Conservation (phyloP, 2,797 vertebrate species). For the Mallotus villosus region DNA sequence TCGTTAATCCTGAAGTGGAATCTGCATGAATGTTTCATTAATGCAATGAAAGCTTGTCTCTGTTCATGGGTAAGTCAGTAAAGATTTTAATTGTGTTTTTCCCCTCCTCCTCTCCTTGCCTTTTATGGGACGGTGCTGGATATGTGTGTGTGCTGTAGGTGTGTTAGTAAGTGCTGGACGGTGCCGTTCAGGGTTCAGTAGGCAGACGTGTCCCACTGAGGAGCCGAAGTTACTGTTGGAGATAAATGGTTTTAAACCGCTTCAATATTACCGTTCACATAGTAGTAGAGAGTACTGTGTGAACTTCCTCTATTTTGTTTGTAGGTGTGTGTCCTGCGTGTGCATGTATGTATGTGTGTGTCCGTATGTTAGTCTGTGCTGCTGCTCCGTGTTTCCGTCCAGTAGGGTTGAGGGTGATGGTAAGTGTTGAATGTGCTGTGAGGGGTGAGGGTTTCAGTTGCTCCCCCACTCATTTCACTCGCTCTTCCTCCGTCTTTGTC, state of each 20-base stretch:
- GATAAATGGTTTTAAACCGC: not conserved
- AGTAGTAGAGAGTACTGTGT: slow-evolving; percentile 75
- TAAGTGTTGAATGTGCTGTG: slow-evolving; percentile 64
- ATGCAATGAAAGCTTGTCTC: slow-evolving; percentile 60
- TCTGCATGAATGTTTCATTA: slow-evolving; percentile 51
- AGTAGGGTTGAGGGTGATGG: slow-evolving; percentile 65
- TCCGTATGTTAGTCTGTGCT: slow-evolving; percentile 38
- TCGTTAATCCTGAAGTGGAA: slow-evolving; percentile 1
- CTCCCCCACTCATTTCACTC: slow-evolving; percentile 48
- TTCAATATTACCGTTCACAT: slow-evolving; percentile 54
- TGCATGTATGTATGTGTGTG: not conserved
- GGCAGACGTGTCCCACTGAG: slow-evolving; percentile 6
- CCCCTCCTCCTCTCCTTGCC: slow-evolving; percentile 16
- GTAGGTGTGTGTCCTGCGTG: not conserved
- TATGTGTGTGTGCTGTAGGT: slow-evolving; percentile 32
- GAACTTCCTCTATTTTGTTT: slow-evolving; percentile 45
- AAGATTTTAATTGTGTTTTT: slow-evolving; percentile 66
- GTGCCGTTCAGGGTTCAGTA: not conserved
- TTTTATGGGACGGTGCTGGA: slow-evolving; percentile 32
- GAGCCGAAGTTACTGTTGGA: not conserved
- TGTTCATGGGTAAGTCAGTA: slow-evolving; percentile 86
- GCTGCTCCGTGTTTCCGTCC: slow-evolving; percentile 56
- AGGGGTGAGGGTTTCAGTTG: slow-evolving; percentile 63
- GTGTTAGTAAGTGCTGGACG: slow-evolving; percentile 43
- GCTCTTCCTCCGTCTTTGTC: slow-evolving; percentile 70